Evolutionary conservation across 2,113 vertebrate genomes (phyloP).

Genomic region (Stictonetta naevosa): DNA sequence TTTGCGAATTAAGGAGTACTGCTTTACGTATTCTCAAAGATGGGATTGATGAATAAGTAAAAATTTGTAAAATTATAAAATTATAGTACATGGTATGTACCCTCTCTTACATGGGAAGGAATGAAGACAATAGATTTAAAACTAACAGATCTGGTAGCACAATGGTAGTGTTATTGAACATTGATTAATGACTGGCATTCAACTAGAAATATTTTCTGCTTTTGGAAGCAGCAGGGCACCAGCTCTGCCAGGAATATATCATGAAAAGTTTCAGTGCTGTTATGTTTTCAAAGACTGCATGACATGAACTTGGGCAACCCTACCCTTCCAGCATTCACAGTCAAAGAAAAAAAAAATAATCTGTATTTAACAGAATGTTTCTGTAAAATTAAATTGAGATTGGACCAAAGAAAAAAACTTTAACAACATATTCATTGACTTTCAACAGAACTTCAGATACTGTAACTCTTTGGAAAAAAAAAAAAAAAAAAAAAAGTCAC

Average conservation of each 20-base stretch:
- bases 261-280: background rate
- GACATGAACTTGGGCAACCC: background rate
- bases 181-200: background rate
- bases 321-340: background rate
- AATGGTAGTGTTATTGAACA: background rate
- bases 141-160: background rate
- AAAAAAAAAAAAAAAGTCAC: background rate
- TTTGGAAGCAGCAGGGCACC: background rate
- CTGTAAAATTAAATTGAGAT: background rate
- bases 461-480: background rate
- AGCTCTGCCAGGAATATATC: background rate
- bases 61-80: background rate
- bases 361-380: background rate
- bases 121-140: background rate
- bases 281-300: background rate
- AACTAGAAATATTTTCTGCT: background rate
- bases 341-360: too few species aligned
- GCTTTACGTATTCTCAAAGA: conserved; percentile 28
- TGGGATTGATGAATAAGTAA: background rate
- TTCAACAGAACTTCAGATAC: background rate
- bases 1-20: background rate
- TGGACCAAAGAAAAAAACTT: background rate
- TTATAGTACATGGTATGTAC: background rate
- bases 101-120: background rate
- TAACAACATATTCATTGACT: background rate